phyloP scores from a whole-genome alignment of 1,140 invertebrate genomes.

The Helicoverpa armigera region DNA sequence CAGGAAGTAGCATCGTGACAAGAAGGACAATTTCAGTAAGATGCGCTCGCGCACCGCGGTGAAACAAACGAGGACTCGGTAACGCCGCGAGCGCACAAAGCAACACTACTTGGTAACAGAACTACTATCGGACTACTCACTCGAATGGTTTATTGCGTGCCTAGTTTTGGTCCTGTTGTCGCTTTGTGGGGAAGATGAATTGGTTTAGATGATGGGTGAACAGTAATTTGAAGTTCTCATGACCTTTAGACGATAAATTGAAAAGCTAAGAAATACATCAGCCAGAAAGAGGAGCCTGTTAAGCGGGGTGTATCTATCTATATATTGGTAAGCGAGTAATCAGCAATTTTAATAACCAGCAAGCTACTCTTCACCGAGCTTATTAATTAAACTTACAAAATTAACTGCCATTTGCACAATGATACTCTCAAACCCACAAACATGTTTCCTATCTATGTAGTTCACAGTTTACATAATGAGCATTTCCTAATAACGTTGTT shows the following conservation, averaged over 20 bases:
- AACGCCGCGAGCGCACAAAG: constrained; percentile 38
- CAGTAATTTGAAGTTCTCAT: background rate
- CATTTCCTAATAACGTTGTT: background rate
- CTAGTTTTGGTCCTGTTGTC: background rate
- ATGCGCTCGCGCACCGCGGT: constrained; percentile 22
- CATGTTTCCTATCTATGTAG: too few species aligned
- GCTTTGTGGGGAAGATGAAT: background rate
- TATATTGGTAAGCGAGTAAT: too few species aligned
- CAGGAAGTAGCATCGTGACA: constrained; percentile 41
- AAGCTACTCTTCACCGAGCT: too few species aligned
- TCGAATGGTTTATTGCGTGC: constrained; percentile 9
- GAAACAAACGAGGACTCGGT: constrained; percentile 31
- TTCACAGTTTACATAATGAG: background rate
- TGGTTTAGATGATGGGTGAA: background rate
- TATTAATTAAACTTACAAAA: too few species aligned
- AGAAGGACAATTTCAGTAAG: constrained; percentile 39
- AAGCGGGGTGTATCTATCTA: too few species aligned
- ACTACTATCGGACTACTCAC: constrained; percentile 17
- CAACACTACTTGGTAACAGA: background rate
- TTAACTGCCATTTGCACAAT: too few species aligned
- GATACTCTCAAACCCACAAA: too few species aligned
- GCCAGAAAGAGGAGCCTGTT: too few species aligned
- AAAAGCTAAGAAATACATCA: too few species aligned
- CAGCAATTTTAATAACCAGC: too few species aligned
- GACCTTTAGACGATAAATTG: background rate